Evolutionary conservation across 2,888 invertebrate species (phyloP), one percentile per base, ranked within the genome.

Genomic region (Pammene aurita): DNA sequence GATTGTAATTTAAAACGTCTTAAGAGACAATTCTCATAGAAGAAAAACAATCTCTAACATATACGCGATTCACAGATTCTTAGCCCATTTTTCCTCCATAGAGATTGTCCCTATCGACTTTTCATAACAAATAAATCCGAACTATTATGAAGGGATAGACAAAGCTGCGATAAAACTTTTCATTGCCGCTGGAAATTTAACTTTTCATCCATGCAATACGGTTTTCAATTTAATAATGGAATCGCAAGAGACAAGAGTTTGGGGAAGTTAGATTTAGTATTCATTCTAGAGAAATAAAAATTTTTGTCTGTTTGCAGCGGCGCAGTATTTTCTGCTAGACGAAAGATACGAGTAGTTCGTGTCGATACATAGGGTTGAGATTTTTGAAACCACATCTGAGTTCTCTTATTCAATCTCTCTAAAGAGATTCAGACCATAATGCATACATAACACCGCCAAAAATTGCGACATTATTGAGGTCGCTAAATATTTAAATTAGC

Each of bases 261-360:
- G n/a, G n/a, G 50, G 18, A 7, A 9, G 11, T 18, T 50, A 52
- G n/a, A 0, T 18, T 62, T 50, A 16, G 41, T 41, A 62, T 62
- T 50, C 41, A 18, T 62, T 52, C 41, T 52, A 41, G 18, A 52
- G 34, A 50, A 18, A n/a, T 41, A 41, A 50, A 50, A 62, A 52
- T 41, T 61, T 61, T 61, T 62, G 18, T 41, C 9, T 38, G 38
- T 48, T 61, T 50, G 41, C n/a, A 44, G 58, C 44, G 46, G n/a
- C 35, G 60, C 35, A 48, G 38, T 38, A 14, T 50, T 41, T 18
- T 62, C 35, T 7, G 18, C 18, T 61, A 50, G 18, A 16, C 7
- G 16, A 18, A 13, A 57, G 18, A 13, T 60, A 26, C 26, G 26
- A 26, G 26, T 26, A 38, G 50, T 50, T 50, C n/a, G 38, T 18